Percentiles rank a stretch among this genome's conserved stretches.
Conservation (phyloP, 1,140 invertebrate species). For the Nebria ingens region DNA sequence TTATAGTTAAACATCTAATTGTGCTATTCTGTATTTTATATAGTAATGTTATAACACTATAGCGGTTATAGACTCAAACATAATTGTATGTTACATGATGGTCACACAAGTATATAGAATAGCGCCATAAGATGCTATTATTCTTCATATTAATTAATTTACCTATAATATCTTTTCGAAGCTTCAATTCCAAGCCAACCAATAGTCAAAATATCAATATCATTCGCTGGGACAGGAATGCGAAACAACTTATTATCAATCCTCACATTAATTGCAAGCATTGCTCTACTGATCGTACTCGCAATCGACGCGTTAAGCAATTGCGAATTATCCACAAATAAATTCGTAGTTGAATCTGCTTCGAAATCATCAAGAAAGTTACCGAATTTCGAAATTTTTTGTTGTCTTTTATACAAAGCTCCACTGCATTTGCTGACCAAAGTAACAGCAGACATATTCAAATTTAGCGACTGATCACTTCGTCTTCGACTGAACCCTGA, state of each 20-base stretch:
- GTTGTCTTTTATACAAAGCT: conserved; percentile 15
- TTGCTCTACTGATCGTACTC: not conserved
- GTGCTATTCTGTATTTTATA: not conserved
- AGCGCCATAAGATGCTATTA: not conserved
- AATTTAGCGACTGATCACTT: not conserved
- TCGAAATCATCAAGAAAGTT: conserved; percentile 7
- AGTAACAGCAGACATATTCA: not conserved
- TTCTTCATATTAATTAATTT: conserved; percentile 19
- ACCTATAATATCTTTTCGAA: conserved; percentile 58
- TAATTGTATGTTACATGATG: conserved; percentile 9
- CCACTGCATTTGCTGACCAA: not conserved
- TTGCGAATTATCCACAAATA: not conserved
- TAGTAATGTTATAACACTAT: no score
- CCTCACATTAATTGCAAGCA: conserved; percentile 45
- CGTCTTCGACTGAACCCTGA: conserved; percentile 19
- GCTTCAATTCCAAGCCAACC: conserved; percentile 60
- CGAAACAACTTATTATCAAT: conserved; percentile 51
- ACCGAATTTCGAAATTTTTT: conserved; percentile 19
- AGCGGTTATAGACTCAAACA: conserved; percentile 9
- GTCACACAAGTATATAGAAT: not conserved
- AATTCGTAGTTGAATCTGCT: conserved; percentile 16
- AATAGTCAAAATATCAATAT: conserved; percentile 47
- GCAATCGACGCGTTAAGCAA: not conserved
- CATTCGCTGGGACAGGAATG: conserved; percentile 48
- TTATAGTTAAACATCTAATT: conserved; percentile 9